Conservation (phyloP, 2,113 vertebrate genomes). For the Sturnira hondurensis region DNA sequence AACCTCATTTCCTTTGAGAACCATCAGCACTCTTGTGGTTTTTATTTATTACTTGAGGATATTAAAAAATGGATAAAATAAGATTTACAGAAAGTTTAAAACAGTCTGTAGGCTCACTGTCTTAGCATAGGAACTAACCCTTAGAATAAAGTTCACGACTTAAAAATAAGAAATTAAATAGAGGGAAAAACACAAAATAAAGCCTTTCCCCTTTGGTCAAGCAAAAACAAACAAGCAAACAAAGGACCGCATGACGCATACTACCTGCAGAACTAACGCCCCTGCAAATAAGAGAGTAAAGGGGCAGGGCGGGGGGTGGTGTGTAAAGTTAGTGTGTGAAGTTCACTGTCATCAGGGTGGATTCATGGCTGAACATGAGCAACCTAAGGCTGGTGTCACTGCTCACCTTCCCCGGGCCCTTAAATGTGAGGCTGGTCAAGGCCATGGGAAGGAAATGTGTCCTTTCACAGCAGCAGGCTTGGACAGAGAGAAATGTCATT, state of each 20-base stretch:
- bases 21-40: background rate
- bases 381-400: background rate
- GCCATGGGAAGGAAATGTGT: background rate
- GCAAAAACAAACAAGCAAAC: background rate
- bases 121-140: background rate
- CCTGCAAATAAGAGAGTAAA: background rate
- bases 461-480: background rate
- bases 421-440: background rate
- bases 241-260: background rate
- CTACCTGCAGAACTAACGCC: background rate
- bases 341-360: background rate
- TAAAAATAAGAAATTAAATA: background rate
- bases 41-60: background rate
- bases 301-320: background rate
- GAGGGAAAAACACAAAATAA: background rate
- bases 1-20: background rate
- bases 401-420: background rate
- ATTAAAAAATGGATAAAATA: background rate
- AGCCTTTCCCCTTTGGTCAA: background rate
- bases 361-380: background rate
- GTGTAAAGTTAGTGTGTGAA: background rate
- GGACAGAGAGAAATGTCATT: constrained; percentile 2
- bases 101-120: background rate
- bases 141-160: background rate
- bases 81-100: background rate